Evolutionary conservation across 2,113 vertebrate species (phyloP), one percentile per base, ranked within the genome.

Genomic region (Limnothrissa miodon): DNA sequence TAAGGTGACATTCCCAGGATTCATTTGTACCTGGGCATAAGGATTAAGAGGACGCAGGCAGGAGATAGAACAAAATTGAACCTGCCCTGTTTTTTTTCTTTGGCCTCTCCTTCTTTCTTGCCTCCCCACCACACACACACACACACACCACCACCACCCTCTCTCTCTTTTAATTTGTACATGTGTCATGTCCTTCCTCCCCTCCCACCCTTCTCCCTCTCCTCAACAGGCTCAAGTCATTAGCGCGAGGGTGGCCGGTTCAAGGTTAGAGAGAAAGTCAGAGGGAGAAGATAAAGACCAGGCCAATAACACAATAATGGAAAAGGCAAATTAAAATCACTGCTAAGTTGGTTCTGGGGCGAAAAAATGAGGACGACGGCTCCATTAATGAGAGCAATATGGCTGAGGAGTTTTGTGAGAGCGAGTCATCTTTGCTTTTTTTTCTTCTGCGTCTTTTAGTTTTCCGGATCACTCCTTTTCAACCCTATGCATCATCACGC

Each of bases 201-300:
- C 42, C 42, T 6, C 42, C 42, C 87, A 1, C 36, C 90, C 94
- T 89, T 91, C 91, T 83, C 82, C 25, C 44, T 83, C 92, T 93
- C 91, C 91, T 88, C 80, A 79, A 94, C 95, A 93, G 94, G 94
- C 94, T 91, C 92, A 94, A 93, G 93, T 95, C 95, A 95, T 96
- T 96, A 95, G 90, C 91, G 80, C 74, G 88, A 87, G 85, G 90
- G 90, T 88, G 91, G 89, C 82, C 80, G 88, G 95, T 96, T 95
- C 95, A 95, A 96, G 94, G 93, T 95, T 93, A 96, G 94, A 94
- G 91, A 93, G 93, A 95, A 95, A 96, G 95, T 96, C 93, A 4
- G 86, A 29, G 82, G 92, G 90, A 89, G 89, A 92, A 92, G 90
- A 89, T 90, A 91, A 93, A 92, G 93, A 86, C 89, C 85, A 78